A percentile compares a stretch with the other conserved stretches of the same genome.
Evolutionary conservation across 2,113 vertebrate genomes (phyloP).

Genomic region (Hippocampus mohnikei): DNA sequence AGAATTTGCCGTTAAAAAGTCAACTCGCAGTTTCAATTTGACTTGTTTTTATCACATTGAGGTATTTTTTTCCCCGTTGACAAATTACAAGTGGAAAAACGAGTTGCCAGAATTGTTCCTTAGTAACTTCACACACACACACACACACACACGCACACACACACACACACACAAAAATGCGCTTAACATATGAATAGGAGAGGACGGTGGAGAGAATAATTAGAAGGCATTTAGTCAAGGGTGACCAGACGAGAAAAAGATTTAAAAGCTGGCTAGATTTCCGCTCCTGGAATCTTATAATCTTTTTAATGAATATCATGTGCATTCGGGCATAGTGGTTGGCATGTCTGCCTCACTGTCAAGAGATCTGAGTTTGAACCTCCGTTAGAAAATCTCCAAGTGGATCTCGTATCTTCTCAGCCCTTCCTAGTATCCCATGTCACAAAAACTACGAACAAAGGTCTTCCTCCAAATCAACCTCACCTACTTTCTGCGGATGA

Average conservation of each 20-base stretch:
- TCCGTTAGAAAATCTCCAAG: background rate
- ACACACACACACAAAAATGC: conserved; percentile 15
- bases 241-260: background rate
- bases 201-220: conserved; percentile 12
- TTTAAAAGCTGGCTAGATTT: background rate
- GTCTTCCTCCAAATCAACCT: too few species aligned
- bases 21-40: conserved; percentile 24
- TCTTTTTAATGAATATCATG: background rate
- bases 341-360: background rate
- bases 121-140: conserved; percentile 5
- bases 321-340: background rate
- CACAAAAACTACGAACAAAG: too few species aligned
- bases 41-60: conserved; percentile 14
- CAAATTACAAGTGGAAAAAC: conserved; percentile 41
- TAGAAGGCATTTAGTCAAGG: conserved; percentile 4
- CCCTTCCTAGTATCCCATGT: too few species aligned
- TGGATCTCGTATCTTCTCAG: too few species aligned
- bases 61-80: conserved; percentile 17
- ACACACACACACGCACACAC: too few species aligned
- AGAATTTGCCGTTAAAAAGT: background rate
- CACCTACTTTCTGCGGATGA: too few species aligned
- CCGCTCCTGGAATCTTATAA: background rate
- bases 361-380: background rate
- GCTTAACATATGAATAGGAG: conserved; percentile 14
- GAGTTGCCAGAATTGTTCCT: conserved; percentile 24